These are phyloP conservation scores for Dynastes tityus DNA, from an alignment of 2,888 invertebrate species.

Conservation along the genomic window DNA sequence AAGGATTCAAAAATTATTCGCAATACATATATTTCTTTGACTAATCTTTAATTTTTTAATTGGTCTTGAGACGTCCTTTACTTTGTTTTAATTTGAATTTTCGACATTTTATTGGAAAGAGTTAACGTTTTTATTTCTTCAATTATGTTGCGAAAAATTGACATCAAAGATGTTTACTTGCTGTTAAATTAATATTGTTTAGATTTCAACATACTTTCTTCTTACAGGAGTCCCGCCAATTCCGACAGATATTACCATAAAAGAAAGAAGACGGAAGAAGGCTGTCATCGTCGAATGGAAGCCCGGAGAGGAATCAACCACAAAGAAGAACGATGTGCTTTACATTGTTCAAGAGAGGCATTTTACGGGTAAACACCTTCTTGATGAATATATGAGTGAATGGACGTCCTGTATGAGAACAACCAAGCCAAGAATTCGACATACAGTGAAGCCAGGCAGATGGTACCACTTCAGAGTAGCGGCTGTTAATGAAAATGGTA, in stretches of 20 bases:
- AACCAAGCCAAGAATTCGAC: constrained; percentile 73
- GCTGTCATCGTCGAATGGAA: constrained; percentile 70
- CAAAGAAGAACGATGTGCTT: constrained; percentile 64
- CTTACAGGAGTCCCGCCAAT: constrained; percentile 76
- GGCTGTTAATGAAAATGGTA: constrained; percentile 81
- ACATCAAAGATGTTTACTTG: too few relatives aligned
- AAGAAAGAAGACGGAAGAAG: constrained; percentile 73
- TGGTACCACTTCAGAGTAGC: constrained; percentile 89
- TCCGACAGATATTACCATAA: constrained; percentile 76
- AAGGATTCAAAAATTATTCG: too few relatives aligned
- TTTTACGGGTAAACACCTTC: constrained; percentile 79
- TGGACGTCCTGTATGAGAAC: constrained; percentile 77
- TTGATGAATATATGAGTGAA: constrained; percentile 76
- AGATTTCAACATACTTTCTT: not conserved
- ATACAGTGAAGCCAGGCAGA: constrained; percentile 78
- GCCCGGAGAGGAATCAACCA: constrained; percentile 61
- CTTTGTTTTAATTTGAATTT: too few relatives aligned
- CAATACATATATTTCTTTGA: too few relatives aligned
- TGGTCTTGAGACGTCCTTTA: too few relatives aligned
- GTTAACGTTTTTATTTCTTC: too few relatives aligned
- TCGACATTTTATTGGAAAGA: too few relatives aligned
- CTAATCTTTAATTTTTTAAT: too few relatives aligned
- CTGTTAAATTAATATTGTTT: not conserved
- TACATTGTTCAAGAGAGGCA: constrained; percentile 82
- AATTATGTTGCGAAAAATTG: too few relatives aligned